A percentile compares a stretch with the other conserved stretches of the same genome.
phyloP scores from a whole-genome alignment of 2,888 invertebrate genomes.

The Cephus pulcher region DNA sequence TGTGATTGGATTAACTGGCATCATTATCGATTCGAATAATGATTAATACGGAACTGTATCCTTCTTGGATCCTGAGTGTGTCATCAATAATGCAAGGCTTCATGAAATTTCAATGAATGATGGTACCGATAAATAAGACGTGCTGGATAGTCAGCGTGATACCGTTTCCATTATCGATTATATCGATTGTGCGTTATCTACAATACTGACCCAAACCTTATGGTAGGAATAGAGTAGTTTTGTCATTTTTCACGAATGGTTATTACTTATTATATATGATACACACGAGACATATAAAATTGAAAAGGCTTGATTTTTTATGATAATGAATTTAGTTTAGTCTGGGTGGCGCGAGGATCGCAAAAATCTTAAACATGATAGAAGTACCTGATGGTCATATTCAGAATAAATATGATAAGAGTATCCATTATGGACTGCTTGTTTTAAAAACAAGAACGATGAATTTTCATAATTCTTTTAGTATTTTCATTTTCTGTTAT shows the following conservation, averaged over 20 bases:
- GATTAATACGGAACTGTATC: neutral
- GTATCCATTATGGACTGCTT: neutral
- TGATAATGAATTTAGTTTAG: neutral
- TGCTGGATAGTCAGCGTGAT: neutral
- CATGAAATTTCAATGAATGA: neutral
- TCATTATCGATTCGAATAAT: neutral
- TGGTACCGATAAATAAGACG: neutral
- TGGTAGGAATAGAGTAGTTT: neutral
- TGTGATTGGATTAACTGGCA: neutral
- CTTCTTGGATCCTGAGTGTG: neutral
- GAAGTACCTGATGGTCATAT: neutral
- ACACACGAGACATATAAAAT: neutral
- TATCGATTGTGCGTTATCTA: neutral
- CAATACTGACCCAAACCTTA: neutral
- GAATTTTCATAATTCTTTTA: constrained; percentile 28
- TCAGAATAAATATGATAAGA: neutral
- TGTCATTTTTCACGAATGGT: neutral
- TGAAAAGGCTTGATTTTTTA: neutral
- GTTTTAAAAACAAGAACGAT: neutral
- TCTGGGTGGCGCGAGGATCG: neutral
- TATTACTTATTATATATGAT: neutral
- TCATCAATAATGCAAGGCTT: neutral
- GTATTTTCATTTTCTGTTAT: constrained; percentile 35
- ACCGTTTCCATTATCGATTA: neutral
- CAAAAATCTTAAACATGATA: neutral